These are phyloP conservation scores for Pocillopora meandrina DNA, from an alignment of 92 coral and sea anemone genomes.

Conservation along the genomic window DNA sequence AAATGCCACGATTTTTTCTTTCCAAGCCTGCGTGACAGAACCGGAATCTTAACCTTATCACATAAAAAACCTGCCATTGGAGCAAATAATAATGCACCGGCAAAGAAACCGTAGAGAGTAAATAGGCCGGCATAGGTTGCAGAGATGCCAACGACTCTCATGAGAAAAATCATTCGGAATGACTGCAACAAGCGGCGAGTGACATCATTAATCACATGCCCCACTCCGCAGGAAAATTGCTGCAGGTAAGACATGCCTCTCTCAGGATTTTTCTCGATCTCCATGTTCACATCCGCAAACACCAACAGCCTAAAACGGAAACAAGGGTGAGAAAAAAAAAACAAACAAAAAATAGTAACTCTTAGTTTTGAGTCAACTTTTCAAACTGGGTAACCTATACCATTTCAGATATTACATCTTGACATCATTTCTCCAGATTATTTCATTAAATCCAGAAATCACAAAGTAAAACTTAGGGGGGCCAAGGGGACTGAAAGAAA, in stretches of 20 bases:
- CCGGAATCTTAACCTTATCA: conserved; percentile 27
- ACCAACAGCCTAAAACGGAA: no score
- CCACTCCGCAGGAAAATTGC: conserved; percentile 30
- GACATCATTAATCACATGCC: conserved; percentile 17
- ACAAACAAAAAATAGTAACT: no score
- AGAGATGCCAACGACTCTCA: conserved; percentile 6
- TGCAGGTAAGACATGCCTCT: not conserved
- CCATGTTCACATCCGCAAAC: no score
- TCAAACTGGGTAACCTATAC: no score
- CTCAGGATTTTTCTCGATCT: no score
- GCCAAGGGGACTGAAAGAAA: no score
- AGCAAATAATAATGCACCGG: not conserved
- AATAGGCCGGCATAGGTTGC: conserved; percentile 19
- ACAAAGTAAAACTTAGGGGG: no score
- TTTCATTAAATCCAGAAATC: no score
- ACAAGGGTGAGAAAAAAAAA: no score
- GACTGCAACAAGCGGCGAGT: not conserved
- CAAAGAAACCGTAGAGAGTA: not conserved
- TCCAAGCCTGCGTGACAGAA: conserved; percentile 27
- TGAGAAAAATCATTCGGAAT: conserved; percentile 12
- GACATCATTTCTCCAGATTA: no score
- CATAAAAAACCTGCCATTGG: conserved; percentile 9
- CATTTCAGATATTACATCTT: no score
- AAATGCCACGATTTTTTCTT: conserved; percentile 34
- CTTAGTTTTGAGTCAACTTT: no score